phyloP scores from a whole-genome alignment of 1,140 invertebrate species.

The Apis laboriosa region DNA sequence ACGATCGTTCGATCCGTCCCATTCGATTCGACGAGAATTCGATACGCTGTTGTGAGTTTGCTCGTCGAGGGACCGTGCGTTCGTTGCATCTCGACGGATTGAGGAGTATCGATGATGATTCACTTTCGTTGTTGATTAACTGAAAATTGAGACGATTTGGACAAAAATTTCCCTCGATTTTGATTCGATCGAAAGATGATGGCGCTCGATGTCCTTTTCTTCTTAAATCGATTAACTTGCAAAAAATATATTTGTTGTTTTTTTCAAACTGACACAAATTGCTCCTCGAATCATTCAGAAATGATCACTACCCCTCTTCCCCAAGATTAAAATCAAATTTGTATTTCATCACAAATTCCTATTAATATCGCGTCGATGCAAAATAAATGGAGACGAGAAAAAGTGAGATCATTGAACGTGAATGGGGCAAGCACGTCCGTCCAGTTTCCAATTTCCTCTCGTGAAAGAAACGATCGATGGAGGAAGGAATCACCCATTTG shows the following conservation, averaged over 20 bases:
- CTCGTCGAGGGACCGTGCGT: not conserved
- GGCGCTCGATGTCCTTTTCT: too few species aligned
- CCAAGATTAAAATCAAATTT: not conserved
- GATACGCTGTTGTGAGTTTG: not conserved
- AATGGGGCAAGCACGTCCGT: not conserved
- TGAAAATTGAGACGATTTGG: too few species aligned
- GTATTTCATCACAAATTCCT: not conserved
- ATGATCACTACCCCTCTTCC: too few species aligned
- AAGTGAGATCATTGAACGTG: not conserved
- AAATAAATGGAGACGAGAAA: not conserved
- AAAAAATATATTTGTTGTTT: too few species aligned
- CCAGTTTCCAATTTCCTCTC: not conserved
- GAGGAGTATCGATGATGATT: not conserved
- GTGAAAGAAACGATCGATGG: not conserved
- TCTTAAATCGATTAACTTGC: too few species aligned
- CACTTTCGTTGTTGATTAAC: too few species aligned
- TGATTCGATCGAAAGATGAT: too few species aligned
- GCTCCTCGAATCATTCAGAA: not conserved
- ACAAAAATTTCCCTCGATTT: too few species aligned
- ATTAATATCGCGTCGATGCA: not conserved
- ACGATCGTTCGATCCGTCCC: not conserved
- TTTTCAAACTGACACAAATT: too few species aligned
- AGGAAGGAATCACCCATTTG: not conserved
- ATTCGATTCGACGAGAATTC: constrained; percentile 1
- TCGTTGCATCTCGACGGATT: not conserved